Conservation (phyloP, 2,797 vertebrate species). For the Anguilla anguilla region DNA sequence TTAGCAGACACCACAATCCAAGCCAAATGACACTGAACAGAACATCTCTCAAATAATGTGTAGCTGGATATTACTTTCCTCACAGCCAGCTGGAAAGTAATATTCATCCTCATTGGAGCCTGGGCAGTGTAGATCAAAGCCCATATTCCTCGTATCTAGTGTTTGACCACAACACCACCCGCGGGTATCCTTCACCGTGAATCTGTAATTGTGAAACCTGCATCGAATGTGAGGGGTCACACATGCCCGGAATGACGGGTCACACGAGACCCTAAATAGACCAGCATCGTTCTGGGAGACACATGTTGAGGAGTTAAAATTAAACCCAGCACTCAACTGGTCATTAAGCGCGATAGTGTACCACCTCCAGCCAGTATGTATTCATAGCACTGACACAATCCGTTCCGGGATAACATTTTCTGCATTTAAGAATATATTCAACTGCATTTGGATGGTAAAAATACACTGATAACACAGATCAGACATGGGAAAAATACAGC, state of each 20-base stretch:
- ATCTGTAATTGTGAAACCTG: slow-evolving; percentile 6
- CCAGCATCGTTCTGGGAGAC: slow-evolving; percentile 24
- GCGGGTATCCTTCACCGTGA: not conserved
- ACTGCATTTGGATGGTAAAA: not conserved
- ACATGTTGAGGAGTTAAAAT: slow-evolving; percentile 44
- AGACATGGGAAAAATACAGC: not conserved
- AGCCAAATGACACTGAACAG: not conserved
- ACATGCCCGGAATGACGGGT: slow-evolving; percentile 36
- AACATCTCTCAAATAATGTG: not conserved
- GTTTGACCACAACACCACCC: not conserved
- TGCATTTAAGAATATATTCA: not conserved
- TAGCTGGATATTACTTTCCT: not conserved
- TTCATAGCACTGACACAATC: not conserved
- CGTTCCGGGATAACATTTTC: not conserved
- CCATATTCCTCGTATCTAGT: not conserved
- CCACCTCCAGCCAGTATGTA: not conserved
- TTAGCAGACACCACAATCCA: not conserved
- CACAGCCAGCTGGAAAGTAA: not conserved
- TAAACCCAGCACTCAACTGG: slow-evolving; percentile 26
- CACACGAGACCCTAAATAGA: slow-evolving; percentile 50
- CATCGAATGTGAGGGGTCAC: slow-evolving; percentile 38
- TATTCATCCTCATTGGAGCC: not conserved
- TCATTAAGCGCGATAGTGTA: not conserved
- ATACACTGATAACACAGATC: not conserved
- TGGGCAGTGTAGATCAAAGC: not conserved